Evolutionary conservation across 2,113 vertebrate genomes (phyloP).

Genomic region (Capreolus pygargus): DNA sequence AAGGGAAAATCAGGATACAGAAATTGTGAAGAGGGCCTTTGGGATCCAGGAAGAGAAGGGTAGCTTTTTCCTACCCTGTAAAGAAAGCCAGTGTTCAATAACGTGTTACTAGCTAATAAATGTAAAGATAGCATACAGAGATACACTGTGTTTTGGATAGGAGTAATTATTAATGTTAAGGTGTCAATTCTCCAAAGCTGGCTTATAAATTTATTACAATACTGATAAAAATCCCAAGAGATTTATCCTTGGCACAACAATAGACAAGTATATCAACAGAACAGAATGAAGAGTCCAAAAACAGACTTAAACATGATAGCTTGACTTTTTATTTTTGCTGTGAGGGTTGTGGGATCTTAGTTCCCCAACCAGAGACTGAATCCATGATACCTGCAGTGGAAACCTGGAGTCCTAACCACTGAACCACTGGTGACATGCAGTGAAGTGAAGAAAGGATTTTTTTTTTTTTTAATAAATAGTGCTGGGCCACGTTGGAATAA

Average conservation of each 20-base stretch:
- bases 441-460: neutral
- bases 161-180: neutral
- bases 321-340: neutral
- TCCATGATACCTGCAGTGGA: neutral
- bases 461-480: neutral
- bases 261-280: neutral
- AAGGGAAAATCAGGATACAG: neutral
- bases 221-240: neutral
- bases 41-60: neutral
- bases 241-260: neutral
- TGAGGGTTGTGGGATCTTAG: neutral
- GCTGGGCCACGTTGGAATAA: neutral
- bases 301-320: neutral
- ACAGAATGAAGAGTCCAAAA: neutral
- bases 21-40: constrained; percentile 18
- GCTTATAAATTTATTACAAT: neutral
- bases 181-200: neutral
- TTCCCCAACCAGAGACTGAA: neutral
- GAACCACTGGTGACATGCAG: neutral
- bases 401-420: neutral
- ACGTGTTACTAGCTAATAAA: neutral
- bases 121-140: neutral
- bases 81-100: neutral
- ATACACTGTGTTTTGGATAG: neutral
- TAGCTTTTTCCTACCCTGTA: neutral